A percentile compares a stretch with the other conserved stretches of the same genome.
phyloP scores from a whole-genome alignment of 1,140 invertebrate species.

The Tenebrio molitor region DNA sequence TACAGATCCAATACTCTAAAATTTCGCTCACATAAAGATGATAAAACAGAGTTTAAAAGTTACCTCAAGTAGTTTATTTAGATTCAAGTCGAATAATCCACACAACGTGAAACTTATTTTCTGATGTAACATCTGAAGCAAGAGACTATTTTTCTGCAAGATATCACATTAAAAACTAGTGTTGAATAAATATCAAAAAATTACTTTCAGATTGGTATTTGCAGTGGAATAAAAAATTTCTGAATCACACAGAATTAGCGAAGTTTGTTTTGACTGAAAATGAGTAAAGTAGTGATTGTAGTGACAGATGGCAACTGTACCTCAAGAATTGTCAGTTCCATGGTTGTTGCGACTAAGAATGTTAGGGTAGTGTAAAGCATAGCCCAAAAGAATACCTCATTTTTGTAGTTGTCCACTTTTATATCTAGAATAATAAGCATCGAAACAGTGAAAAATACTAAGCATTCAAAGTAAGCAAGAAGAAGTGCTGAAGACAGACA shows the following conservation, averaged over 20 bases:
- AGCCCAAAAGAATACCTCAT: not conserved
- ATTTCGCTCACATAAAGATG: too few relatives aligned
- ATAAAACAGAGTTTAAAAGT: not conserved
- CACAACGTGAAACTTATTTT: conserved; percentile 2
- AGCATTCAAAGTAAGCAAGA: not conserved
- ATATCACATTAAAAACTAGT: too few relatives aligned
- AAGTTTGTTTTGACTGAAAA: not conserved
- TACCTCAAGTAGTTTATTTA: conserved; percentile 8
- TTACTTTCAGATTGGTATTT: too few relatives aligned
- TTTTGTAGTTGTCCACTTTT: not conserved
- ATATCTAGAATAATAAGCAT: not conserved
- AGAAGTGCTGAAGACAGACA: not conserved
- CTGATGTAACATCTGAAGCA: not conserved
- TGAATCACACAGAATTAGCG: not conserved
- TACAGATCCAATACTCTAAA: not conserved
- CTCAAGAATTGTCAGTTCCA: not conserved
- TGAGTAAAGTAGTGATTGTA: too few relatives aligned
- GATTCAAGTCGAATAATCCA: conserved; percentile 5
- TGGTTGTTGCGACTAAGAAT: not conserved
- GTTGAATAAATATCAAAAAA: too few relatives aligned
- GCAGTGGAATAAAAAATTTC: too few relatives aligned
- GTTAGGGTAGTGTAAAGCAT: not conserved
- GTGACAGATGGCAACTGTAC: too few relatives aligned
- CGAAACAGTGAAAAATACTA: not conserved
- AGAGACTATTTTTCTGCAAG: not conserved